phyloP scores from a whole-genome alignment of 2,797 vertebrate species.

The Euphonia xanthogaster region DNA sequence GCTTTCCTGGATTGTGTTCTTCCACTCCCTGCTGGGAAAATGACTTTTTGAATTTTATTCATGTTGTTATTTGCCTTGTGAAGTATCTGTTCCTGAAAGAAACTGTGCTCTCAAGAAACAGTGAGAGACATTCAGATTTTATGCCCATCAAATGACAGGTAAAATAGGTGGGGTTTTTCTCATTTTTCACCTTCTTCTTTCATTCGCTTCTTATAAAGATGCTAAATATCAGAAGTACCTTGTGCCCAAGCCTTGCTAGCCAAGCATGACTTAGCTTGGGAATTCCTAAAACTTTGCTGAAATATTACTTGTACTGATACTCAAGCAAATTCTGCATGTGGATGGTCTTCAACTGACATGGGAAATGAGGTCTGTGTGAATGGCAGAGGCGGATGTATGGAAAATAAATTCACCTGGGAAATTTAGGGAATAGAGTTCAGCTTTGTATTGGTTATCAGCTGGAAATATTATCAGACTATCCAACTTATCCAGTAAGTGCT shows the following conservation, averaged over 20 bases:
- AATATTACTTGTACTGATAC: neutral
- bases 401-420: neutral
- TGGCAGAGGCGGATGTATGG: neutral
- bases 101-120: neutral
- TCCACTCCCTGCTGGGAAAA: neutral
- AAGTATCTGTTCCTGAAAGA: neutral
- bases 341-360: neutral
- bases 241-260: neutral
- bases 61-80: neutral
- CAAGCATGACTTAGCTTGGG: neutral
- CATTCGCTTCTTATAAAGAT: neutral
- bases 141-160: neutral
- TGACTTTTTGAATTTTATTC: neutral
- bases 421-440: neutral
- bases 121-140: neutral
- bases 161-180: neutral
- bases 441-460: neutral
- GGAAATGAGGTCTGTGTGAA: neutral
- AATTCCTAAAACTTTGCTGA: neutral
- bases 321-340: neutral
- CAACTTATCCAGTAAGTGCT: neutral
- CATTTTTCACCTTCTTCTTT: neutral
- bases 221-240: neutral
- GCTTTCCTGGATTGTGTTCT: neutral
- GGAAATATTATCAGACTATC: neutral